phyloP scores from a whole-genome alignment of 2,888 invertebrate species.

The Cosmopolites sordidus region DNA sequence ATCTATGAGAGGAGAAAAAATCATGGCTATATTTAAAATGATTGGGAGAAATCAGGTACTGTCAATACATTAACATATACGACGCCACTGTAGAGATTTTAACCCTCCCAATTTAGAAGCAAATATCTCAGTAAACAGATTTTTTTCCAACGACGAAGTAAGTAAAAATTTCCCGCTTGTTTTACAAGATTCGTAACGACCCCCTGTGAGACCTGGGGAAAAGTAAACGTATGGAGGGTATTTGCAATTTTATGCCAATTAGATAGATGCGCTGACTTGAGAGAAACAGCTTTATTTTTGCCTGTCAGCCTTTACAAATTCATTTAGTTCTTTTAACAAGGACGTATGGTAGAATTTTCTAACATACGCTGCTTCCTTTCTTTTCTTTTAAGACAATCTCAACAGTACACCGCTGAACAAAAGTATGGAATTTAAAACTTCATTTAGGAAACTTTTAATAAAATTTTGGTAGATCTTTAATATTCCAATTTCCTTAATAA shows the following conservation, averaged over 20 bases:
- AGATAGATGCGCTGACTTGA: conserved; percentile 21
- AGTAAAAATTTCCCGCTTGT: conserved; percentile 20
- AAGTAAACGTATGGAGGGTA: conserved; percentile 21
- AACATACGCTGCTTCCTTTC: too few species aligned
- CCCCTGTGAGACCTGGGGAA: conserved; percentile 16
- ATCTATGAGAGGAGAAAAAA: too few species aligned
- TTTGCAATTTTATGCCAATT: conserved; percentile 25
- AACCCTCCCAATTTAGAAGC: conserved; percentile 12
- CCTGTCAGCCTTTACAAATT: conserved; percentile 10
- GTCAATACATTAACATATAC: too few species aligned
- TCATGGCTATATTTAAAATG: too few species aligned
- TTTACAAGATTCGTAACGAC: conserved; percentile 17
- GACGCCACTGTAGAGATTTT: background rate
- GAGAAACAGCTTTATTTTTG: conserved; percentile 19
- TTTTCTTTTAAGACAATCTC: too few species aligned
- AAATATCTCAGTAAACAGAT: conserved; percentile 9
- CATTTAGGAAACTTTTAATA: too few species aligned
- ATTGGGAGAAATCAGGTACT: too few species aligned
- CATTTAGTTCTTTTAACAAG: conserved; percentile 16
- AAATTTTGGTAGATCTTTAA: too few species aligned
- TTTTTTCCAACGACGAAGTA: conserved; percentile 7
- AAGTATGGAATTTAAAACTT: too few species aligned
- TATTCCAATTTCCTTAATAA: too few species aligned
- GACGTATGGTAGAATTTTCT: background rate
- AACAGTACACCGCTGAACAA: too few species aligned